Evolutionary conservation across 23 tunicate genomes (phyloP), one percentile per base, ranked within the genome.

Genomic region (Trididemnum clinides): DNA sequence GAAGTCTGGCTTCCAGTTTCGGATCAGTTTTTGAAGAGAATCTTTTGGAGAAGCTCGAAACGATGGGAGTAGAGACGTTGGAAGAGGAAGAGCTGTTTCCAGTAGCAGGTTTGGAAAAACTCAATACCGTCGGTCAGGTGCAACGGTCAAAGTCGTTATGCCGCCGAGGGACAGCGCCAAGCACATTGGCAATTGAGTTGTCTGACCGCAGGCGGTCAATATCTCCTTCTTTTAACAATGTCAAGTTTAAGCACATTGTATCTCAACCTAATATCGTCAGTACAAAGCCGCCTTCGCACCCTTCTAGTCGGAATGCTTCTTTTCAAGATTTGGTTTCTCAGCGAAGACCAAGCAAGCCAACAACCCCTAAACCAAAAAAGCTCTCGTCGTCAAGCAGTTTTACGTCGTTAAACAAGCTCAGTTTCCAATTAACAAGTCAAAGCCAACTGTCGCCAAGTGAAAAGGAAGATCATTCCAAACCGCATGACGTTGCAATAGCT

Each of bases 341-440:
- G 4, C 27, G n/a, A 51, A 37, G 77, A 66, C 93, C 93, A n/a
- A 83, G 20, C 70, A 89, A 89, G 64, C 93, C 93, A 50, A 89
- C 93, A 34, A 83, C 93, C 25, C 93, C 93, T 1, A 89, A 89
- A 66, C 93, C 93, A 20, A 51, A 73, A 51, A 89, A 89, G 44
- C 51, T 82, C 39, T 38, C 79, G 33, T 50, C 82, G 4, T 58
- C 81, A 1, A 44, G 79, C 79, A 87, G 91, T 54, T 70, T 51
- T 25, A 37, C 85, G 10, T 87, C 91, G 10, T 64, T 87, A 10
- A 87, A 80, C 34, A 81, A 65, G 30, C 51, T 80, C 65, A 80
- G 33, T 36, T 80, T 87, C 29, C 78, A 75, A 39, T 27, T 44
- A 7, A 7, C 54, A 44, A 44, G n/a, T n/a, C n/a, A n/a, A n/a